Evolutionary conservation across 2,888 invertebrate species (phyloP).

Genomic region (Salpingus planirostris): DNA sequence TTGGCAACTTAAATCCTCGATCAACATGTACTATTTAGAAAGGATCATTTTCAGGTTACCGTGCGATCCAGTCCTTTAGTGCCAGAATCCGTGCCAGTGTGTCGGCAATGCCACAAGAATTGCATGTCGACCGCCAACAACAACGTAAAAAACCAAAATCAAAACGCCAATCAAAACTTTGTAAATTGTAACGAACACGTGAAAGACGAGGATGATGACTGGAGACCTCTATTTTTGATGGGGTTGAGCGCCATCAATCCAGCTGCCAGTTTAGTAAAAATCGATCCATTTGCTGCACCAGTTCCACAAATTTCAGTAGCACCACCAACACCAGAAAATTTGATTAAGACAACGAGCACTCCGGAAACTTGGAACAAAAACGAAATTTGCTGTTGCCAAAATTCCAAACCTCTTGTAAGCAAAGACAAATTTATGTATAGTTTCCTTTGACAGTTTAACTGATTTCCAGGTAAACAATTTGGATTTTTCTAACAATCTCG

Average conservation of each 20-base stretch:
- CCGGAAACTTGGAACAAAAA: not conserved
- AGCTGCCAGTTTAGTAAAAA: slow-evolving; percentile 49
- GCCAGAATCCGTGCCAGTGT: slow-evolving; percentile 63
- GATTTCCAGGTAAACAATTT: slow-evolving; percentile 15
- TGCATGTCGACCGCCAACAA: slow-evolving; percentile 46
- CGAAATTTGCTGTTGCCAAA: slow-evolving; percentile 2
- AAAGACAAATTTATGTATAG: no score
- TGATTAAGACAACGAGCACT: no score
- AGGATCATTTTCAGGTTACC: slow-evolving; percentile 51
- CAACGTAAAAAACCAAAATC: slow-evolving; percentile 9
- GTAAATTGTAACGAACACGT: slow-evolving; percentile 12
- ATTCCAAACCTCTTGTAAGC: no score
- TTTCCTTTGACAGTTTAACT: no score
- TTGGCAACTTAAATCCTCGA: no score
- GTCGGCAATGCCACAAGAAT: slow-evolving; percentile 70
- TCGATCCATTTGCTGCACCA: slow-evolving; percentile 45
- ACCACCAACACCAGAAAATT: slow-evolving; percentile 28
- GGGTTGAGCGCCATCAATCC: slow-evolving; percentile 57
- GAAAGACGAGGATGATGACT: slow-evolving; percentile 42
- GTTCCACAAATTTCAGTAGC: slow-evolving; percentile 25
- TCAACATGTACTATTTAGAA: no score
- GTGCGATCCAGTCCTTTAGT: slow-evolving; percentile 67
- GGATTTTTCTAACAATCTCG: slow-evolving; percentile 42
- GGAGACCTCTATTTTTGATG: slow-evolving; percentile 59
- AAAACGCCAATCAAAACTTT: slow-evolving; percentile 4